These are phyloP conservation scores for Yponomeuta evonymella DNA, from an alignment of 2,888 invertebrate species.

Conservation along the genomic window DNA sequence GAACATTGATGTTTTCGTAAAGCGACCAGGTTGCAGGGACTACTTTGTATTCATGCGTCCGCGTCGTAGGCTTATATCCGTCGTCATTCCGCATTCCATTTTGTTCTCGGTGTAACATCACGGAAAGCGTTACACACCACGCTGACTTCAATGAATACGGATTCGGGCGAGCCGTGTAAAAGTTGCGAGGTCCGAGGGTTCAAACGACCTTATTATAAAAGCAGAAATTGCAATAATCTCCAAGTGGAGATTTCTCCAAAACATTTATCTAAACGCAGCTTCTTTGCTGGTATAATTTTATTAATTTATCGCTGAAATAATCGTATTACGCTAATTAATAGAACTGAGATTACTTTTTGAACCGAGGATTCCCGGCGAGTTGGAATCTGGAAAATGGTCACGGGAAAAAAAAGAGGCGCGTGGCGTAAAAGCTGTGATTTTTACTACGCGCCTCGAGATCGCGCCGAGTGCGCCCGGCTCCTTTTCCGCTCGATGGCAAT, in stretches of 20 bases:
- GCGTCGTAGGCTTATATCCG: conserved; percentile 40
- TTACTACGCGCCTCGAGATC: conserved; percentile 48
- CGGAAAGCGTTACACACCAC: conserved; percentile 20
- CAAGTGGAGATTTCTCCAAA: neutral
- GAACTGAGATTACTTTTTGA: conserved; percentile 34
- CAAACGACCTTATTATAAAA: neutral
- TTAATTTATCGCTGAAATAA: neutral
- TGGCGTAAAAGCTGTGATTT: conserved; percentile 51
- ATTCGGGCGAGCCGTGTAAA: neutral
- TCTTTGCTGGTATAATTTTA: neutral
- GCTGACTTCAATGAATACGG: neutral
- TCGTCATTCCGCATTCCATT: conserved; percentile 61
- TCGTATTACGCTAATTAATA: neutral
- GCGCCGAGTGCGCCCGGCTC: conserved; percentile 46
- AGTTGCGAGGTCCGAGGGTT: neutral
- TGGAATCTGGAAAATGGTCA: conserved; percentile 40
- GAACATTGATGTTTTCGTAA: conserved; percentile 6
- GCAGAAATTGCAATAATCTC: neutral
- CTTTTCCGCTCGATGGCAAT: conserved; percentile 64
- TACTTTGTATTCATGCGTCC: conserved; percentile 53
- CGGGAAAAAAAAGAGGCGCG: conserved; percentile 45
- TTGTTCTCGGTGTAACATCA: conserved; percentile 42
- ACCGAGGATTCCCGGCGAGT: conserved; percentile 39
- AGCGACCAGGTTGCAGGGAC: conserved; percentile 33
- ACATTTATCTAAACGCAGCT: neutral